phyloP scores from a whole-genome alignment of 1,140 invertebrate species.

The Plectrocnemia conspersa region DNA sequence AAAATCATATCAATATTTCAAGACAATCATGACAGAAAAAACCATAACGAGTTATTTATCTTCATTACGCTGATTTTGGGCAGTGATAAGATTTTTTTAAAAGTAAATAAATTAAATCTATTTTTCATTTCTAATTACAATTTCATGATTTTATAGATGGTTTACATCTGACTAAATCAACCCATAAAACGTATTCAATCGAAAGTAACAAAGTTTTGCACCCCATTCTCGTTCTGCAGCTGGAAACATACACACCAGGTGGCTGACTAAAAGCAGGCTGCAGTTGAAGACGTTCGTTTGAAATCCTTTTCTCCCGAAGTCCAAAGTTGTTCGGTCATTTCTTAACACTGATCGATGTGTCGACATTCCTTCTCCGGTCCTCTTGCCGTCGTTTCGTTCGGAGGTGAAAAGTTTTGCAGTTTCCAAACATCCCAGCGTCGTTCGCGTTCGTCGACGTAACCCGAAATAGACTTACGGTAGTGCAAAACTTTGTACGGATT shows the following conservation, averaged over 20 bases:
- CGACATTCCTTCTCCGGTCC: background rate
- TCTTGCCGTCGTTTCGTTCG: background rate
- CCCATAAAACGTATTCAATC: background rate
- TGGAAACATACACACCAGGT: background rate
- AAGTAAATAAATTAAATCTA: background rate
- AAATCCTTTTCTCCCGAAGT: background rate
- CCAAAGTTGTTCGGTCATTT: background rate
- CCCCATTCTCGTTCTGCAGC: constrained; percentile 31
- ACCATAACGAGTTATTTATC: too few species aligned
- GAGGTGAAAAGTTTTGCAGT: background rate
- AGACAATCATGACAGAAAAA: too few species aligned
- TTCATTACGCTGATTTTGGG: too few species aligned
- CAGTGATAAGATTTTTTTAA: too few species aligned
- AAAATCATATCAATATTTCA: too few species aligned
- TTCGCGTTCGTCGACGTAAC: constrained; percentile 1
- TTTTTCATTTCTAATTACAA: background rate
- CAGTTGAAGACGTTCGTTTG: background rate
- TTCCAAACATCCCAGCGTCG: background rate
- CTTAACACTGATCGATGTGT: too few species aligned
- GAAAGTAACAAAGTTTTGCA: constrained; percentile 54
- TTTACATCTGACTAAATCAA: background rate
- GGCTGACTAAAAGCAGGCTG: background rate
- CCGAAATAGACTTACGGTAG: background rate
- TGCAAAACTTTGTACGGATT: constrained; percentile 34
- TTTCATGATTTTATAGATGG: background rate